Conservation (phyloP, 2,113 vertebrate species). For the Gobio gobio region DNA sequence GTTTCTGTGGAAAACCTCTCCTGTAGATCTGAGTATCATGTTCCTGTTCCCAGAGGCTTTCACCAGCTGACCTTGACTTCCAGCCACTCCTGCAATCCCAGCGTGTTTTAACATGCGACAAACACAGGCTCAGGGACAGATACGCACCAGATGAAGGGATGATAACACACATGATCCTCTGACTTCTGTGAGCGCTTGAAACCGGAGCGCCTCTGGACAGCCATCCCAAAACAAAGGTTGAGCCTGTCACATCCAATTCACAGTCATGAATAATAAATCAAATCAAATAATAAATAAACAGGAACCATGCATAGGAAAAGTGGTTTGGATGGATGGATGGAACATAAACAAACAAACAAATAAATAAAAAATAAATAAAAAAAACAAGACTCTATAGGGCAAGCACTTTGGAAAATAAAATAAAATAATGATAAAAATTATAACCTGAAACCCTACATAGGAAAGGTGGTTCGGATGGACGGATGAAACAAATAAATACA, state of each 20-base stretch:
- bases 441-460: no score
- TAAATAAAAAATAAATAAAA: no score
- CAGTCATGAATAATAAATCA: background rate
- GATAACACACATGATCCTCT: background rate
- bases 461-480: no score
- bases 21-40: background rate
- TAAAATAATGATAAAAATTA: no score
- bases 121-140: background rate
- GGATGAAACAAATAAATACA: no score
- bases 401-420: no score
- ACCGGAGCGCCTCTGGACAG: background rate
- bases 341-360: background rate
- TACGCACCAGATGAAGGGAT: background rate
- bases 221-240: background rate
- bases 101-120: background rate
- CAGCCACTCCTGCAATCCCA: background rate
- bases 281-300: background rate
- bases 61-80: background rate
- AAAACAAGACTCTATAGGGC: no score
- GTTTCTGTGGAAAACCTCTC: background rate
- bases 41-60: constrained; percentile 8
- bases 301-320: background rate
- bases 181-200: background rate
- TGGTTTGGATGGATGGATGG: background rate
- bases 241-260: background rate